Percentiles rank a stretch among this genome's conserved stretches.
phyloP scores from a whole-genome alignment of 1,140 invertebrate genomes.

The Leucophenga varia region DNA sequence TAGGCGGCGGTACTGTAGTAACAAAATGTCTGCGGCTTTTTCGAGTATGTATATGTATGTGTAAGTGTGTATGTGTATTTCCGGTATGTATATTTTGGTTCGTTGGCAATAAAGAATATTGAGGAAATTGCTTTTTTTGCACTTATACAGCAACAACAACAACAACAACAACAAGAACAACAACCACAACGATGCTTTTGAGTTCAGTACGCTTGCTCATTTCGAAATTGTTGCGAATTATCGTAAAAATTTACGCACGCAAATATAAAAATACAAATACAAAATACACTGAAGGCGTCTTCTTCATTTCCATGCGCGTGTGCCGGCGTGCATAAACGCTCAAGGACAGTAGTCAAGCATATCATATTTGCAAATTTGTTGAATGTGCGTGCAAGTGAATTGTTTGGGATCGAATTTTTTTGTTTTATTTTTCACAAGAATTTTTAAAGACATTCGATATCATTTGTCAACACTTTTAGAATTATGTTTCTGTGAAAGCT shows the following conservation, averaged over 20 bases:
- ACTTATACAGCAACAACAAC: too few species aligned
- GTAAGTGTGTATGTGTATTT: not conserved
- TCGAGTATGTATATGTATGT: not conserved
- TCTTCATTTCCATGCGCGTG: slow-evolving; percentile 24
- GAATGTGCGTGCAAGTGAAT: too few species aligned
- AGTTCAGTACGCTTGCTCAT: slow-evolving; percentile 42
- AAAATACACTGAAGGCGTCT: slow-evolving; percentile 2
- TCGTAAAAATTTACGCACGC: slow-evolving; percentile 47
- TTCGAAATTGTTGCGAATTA: slow-evolving; percentile 50
- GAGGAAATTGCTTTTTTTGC: slow-evolving; percentile 49
- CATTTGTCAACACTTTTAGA: too few species aligned
- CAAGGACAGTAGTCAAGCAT: too few species aligned
- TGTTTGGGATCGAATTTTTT: too few species aligned
- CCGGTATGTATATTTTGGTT: slow-evolving; percentile 2
- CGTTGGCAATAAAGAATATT: slow-evolving; percentile 45
- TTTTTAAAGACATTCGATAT: too few species aligned
- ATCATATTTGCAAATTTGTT: slow-evolving; percentile 23
- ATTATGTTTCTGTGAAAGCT: too few species aligned
- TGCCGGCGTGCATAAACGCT: slow-evolving; percentile 28
- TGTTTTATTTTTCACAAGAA: too few species aligned
- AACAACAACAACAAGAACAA: too few species aligned
- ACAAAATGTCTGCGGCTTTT: not conserved
- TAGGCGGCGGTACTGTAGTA: slow-evolving; percentile 22
- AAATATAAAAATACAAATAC: slow-evolving; percentile 9
- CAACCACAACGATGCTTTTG: slow-evolving; percentile 18